phyloP scores from a whole-genome alignment of 2,888 invertebrate genomes.

The Cantharis lateralis region DNA sequence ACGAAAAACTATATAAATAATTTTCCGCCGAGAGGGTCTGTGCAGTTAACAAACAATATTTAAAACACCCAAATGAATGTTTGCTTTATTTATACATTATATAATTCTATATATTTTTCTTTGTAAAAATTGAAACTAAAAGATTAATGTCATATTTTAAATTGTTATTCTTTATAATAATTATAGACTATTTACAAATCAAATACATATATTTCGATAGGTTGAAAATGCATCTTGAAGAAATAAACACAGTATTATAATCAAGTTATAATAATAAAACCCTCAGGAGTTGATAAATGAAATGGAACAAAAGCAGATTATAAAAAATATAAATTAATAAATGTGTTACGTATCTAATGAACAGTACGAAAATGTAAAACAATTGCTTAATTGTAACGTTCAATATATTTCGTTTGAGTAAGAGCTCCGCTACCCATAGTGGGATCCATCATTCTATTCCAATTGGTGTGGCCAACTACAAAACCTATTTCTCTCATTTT shows the following conservation, averaged over 20 bases:
- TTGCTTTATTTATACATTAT: too few relatives aligned
- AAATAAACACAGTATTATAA: neutral
- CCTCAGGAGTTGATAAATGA: neutral
- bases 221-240: neutral
- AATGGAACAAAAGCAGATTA: neutral
- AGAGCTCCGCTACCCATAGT: slow-evolving; percentile 86
- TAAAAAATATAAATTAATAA: neutral
- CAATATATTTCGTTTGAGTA: slow-evolving; percentile 93
- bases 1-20: too few relatives aligned
- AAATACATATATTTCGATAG: neutral
- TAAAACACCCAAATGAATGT: too few relatives aligned
- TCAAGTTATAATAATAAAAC: neutral
- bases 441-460: slow-evolving; percentile 94
- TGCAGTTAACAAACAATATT: too few relatives aligned
- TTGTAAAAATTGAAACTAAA: neutral
- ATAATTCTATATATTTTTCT: too few relatives aligned
- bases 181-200: neutral
- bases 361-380: neutral
- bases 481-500: slow-evolving; percentile 95
- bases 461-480: slow-evolving; percentile 95
- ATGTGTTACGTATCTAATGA: neutral
- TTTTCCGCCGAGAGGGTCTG: too few relatives aligned
- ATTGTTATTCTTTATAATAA: neutral
- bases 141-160: neutral
- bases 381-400: slow-evolving; percentile 48